A percentile compares a stretch with the other conserved stretches of the same genome.
Evolutionary conservation across 2,888 invertebrate genomes (phyloP).

Genomic region (Eretmocerus hayati): DNA sequence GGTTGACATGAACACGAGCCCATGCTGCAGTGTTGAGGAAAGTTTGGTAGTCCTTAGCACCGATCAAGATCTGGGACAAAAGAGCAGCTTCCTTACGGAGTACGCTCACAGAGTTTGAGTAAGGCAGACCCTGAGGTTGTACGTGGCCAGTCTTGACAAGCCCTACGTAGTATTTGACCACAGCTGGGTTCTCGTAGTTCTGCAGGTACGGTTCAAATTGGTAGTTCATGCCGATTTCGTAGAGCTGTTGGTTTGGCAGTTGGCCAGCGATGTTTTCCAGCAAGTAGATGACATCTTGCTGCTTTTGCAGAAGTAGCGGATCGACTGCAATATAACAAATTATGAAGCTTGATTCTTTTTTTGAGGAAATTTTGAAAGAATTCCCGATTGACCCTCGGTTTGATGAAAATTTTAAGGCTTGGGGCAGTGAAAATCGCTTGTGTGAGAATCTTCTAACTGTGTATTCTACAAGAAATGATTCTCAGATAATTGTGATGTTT

Average conservation of each 20-base stretch:
- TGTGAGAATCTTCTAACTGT: too few species aligned
- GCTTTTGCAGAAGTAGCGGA: slow-evolving; percentile 51
- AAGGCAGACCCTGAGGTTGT: slow-evolving; percentile 56
- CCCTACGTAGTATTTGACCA: slow-evolving; percentile 52
- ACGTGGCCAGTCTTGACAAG: slow-evolving; percentile 51
- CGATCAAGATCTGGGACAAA: slow-evolving; percentile 61
- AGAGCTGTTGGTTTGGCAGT: slow-evolving; percentile 50
- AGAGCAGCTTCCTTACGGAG: slow-evolving; percentile 59
- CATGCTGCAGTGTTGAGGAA: slow-evolving; percentile 64
- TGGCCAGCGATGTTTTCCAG: slow-evolving; percentile 60
- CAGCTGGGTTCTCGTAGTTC: slow-evolving; percentile 49
- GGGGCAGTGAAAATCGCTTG: background rate
- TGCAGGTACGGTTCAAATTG: slow-evolving; percentile 55
- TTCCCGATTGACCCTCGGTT: background rate
- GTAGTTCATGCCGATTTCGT: slow-evolving; percentile 54
- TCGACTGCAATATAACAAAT: slow-evolving; percentile 46
- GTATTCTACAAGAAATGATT: too few species aligned
- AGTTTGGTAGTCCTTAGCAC: slow-evolving; percentile 64
- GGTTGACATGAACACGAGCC: slow-evolving; percentile 62
- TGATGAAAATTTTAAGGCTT: background rate
- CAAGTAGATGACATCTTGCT: slow-evolving; percentile 54
- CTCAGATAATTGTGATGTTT: too few species aligned
- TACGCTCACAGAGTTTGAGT: slow-evolving; percentile 55
- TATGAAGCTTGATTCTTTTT: too few species aligned
- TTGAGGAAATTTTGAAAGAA: background rate